Evolutionary conservation across 2,888 invertebrate genomes (phyloP), one percentile per base, ranked within the genome.

Genomic region (Melolontha melolontha): DNA sequence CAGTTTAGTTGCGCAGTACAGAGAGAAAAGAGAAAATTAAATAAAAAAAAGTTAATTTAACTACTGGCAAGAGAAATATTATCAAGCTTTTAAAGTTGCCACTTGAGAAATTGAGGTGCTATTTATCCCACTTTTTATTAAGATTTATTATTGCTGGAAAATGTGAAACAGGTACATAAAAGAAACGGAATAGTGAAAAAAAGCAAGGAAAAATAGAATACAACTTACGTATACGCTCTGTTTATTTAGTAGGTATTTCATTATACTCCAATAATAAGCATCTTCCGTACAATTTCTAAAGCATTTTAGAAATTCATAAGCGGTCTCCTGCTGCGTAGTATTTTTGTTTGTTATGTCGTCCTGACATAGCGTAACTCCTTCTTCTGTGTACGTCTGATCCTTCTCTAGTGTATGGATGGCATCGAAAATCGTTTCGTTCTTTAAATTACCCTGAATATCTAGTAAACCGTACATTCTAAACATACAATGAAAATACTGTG

Each of bases 401-500:
- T 59, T 59, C 11, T 59, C 59, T 27, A 59, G 17, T 12, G 59
- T 41, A 6, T 44, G 42, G 22, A 59, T 44, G 0, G 44, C 59
- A 5, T 59, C 59, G 17, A 44, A 59, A 27, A 44, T 59, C 7
- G 44, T 59, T 44, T 59, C 59, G 34, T 59, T 59, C 16, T 44
- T 59, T 27, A 59, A 27, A 14, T 44, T 59, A 1, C 59, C 59
- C 12, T 44, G 59, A 14, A 27, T 59, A 29, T 59, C 59, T 27
- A 59, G 34, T 11, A 59, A 12, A 27, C 29, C 40, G 14, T 59
- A 59, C 59, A 59, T 59, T 47, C 59, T 59, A 14, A 59, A 59
- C 59, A 59, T 59, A 10, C 59, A 59, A n/a, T 59, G 59, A 27
- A 59, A 59, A 29, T 59, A 59, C 14, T 59, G 59, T 4, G 59